phyloP scores from a whole-genome alignment of 2,797 vertebrate genomes.

The Carduelis carduelis region DNA sequence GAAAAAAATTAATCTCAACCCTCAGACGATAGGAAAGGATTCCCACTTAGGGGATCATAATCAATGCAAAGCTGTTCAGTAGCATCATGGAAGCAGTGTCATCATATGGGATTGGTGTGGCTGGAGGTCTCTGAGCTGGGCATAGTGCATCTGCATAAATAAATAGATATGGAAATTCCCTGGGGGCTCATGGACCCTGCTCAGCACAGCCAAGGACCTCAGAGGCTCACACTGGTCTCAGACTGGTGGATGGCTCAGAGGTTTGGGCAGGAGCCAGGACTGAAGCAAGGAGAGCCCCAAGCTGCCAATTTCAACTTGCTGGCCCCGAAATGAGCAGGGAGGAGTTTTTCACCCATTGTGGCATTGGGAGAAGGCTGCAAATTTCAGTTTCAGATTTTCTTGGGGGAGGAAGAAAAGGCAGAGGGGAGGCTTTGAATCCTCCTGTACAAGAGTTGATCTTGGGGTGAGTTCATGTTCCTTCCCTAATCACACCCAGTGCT shows the following conservation, averaged over 20 bases:
- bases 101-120: fast-evolving
- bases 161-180: not conserved
- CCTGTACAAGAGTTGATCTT: not conserved
- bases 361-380: not conserved
- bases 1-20: not conserved
- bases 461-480: not conserved
- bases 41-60: not conserved
- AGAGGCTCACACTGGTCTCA: not conserved
- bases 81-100: not conserved
- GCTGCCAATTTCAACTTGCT: not conserved
- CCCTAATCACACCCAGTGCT: not conserved
- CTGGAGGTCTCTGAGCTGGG: not conserved
- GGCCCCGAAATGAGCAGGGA: not conserved
- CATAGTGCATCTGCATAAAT: not conserved
- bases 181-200: not conserved
- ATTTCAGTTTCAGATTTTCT: not conserved
- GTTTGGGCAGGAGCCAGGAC: not conserved
- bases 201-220: not conserved
- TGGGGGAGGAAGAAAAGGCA: not conserved
- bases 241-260: not conserved
- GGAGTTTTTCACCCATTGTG: not conserved
- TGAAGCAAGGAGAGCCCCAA: not conserved
- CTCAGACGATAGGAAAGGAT: not conserved
- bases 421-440: not conserved
- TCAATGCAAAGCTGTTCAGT: not conserved